These are phyloP conservation scores for Oreohelix idahoensis DNA, from an alignment of 1,140 invertebrate genomes.

Conservation along the genomic window DNA sequence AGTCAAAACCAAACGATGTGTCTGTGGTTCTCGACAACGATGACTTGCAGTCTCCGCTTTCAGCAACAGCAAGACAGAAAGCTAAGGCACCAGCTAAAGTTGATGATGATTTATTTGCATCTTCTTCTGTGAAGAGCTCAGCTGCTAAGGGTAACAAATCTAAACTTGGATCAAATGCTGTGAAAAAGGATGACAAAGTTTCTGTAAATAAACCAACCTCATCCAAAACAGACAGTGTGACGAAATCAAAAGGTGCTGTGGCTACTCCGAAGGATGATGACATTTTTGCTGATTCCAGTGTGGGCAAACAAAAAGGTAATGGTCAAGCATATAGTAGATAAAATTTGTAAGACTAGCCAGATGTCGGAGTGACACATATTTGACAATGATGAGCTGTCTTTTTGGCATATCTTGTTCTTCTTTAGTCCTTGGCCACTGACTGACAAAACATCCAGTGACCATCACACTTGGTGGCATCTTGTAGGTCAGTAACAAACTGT, in stretches of 20 bases:
- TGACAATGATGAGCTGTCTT: too few species aligned
- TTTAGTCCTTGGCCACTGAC: too few species aligned
- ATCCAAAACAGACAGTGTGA: not conserved
- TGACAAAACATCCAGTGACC: too few species aligned
- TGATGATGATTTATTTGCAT: conserved; percentile 38
- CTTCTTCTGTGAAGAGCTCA: conserved; percentile 22
- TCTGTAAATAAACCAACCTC: not conserved
- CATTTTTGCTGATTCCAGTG: conserved; percentile 8
- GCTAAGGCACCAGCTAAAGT: not conserved
- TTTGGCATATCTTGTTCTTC: too few species aligned
- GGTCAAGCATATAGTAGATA: too few species aligned
- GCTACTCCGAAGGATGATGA: conserved; percentile 9
- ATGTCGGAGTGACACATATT: too few species aligned
- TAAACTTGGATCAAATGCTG: not conserved
- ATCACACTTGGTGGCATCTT: too few species aligned
- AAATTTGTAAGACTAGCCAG: too few species aligned
- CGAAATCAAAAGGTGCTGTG: not conserved
- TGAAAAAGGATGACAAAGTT: not conserved
- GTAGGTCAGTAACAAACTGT: too few species aligned
- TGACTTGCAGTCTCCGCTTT: not conserved
- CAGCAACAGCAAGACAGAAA: not conserved
- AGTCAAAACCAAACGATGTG: conserved; percentile 5
- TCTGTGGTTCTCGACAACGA: conserved; percentile 14
- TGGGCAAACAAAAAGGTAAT: conserved; percentile 4
- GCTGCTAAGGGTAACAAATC: not conserved